phyloP scores from a whole-genome alignment of 2,113 vertebrate species.

The Tragelaphus scriptus region DNA sequence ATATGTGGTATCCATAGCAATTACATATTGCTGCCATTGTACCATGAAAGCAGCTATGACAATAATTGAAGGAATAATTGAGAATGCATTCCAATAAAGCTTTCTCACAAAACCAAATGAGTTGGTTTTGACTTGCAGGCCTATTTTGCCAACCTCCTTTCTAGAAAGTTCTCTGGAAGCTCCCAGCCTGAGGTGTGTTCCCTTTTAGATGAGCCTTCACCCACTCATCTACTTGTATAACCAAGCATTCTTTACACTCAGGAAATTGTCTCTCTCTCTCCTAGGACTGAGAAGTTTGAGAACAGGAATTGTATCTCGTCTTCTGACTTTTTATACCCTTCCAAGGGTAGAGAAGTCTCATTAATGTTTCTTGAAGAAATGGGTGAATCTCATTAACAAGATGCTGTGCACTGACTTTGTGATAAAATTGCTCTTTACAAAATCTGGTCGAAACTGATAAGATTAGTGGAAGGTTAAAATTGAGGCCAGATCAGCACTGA shows the following conservation, averaged over 20 bases:
- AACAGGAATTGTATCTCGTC: neutral
- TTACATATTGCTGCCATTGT: neutral
- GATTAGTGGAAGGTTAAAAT: slow-evolving; percentile 26
- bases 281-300: neutral
- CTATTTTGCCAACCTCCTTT: neutral
- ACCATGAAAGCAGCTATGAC: neutral
- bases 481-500: neutral
- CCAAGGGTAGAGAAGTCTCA: neutral
- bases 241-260: neutral
- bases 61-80: neutral
- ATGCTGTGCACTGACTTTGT: neutral
- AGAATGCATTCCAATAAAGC: neutral
- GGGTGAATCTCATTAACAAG: slow-evolving; percentile 44
- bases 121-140: neutral
- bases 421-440: slow-evolving; percentile 41
- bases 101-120: neutral
- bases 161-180: neutral
- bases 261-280: neutral
- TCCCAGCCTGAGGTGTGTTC: neutral
- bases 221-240: neutral
- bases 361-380: slow-evolving; percentile 36
- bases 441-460: neutral
- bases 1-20: neutral
- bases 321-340: neutral
- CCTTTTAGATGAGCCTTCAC: neutral